Evolutionary conservation across 1,140 invertebrate genomes (phyloP).

Genomic region (Aphelenchoides fujianensis): DNA sequence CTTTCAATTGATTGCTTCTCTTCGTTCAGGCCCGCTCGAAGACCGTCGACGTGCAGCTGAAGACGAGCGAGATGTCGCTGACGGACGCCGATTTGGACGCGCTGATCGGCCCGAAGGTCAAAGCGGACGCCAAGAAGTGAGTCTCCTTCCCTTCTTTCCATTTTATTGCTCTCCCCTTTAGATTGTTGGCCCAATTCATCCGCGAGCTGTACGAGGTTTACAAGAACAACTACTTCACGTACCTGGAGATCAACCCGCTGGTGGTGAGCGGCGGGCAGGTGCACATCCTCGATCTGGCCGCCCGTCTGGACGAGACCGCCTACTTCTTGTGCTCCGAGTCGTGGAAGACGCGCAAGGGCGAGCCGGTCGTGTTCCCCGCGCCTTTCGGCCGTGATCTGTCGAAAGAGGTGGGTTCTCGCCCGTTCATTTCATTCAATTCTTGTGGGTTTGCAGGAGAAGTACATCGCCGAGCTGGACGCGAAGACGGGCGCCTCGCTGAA

Average conservation of each 20-base stretch:
- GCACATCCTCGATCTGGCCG: constrained; percentile 90
- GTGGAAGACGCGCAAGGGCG: constrained; percentile 73
- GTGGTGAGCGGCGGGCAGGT: constrained; percentile 78
- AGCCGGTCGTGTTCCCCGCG: constrained; percentile 85
- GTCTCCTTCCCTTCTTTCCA: neutral
- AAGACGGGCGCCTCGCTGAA: constrained; percentile 98
- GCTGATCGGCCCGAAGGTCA: constrained; percentile 47
- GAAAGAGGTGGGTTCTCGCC: constrained; percentile 69
- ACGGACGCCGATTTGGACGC: constrained; percentile 38
- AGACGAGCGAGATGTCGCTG: constrained; percentile 46
- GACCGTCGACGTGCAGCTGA: constrained; percentile 40
- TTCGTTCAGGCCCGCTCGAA: constrained; percentile 44
- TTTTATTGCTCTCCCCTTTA: constrained; percentile 64
- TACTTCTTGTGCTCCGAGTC: constrained; percentile 90
- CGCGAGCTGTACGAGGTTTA: constrained; percentile 81
- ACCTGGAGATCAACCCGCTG: constrained; percentile 96
- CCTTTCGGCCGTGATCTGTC: constrained; percentile 95
- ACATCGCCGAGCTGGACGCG: constrained; percentile 94
- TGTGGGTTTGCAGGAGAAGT: constrained; percentile 73
- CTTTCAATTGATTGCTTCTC: constrained; percentile 8
- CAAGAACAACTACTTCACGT: constrained; percentile 91
- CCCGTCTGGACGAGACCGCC: constrained; percentile 96
- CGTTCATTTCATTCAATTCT: neutral
- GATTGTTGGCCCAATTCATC: constrained; percentile 79
- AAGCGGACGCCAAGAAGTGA: constrained; percentile 34